phyloP scores from a whole-genome alignment of 2,888 invertebrate species.

The Pyrochroa serraticornis region DNA sequence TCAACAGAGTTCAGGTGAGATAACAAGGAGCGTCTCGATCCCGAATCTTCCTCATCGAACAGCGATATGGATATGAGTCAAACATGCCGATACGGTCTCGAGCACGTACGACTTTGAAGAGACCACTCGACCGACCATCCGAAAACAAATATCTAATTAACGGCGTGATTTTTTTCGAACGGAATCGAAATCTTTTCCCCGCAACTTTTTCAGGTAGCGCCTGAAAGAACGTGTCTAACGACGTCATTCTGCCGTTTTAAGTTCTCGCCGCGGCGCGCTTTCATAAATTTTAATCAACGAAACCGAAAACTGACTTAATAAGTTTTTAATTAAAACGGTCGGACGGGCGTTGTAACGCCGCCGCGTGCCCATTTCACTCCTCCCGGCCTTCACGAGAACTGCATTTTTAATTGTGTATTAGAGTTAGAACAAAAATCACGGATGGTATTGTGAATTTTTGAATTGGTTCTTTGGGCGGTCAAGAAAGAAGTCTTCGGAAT shows the following conservation, averaged over 20 bases:
- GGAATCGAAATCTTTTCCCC: neutral
- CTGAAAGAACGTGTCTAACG: no score
- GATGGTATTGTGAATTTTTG: no score
- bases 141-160: neutral
- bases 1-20: conserved; percentile 43
- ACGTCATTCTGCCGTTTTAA: neutral
- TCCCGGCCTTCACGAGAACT: neutral
- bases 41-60: neutral
- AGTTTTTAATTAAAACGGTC: conserved; percentile 44
- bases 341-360: conserved; percentile 21
- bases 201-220: no score
- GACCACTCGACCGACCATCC: conserved; percentile 13
- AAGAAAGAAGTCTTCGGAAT: no score
- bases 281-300: conserved; percentile 5
- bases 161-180: neutral
- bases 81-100: conserved; percentile 30
- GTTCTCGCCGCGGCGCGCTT: neutral
- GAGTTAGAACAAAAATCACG: no score
- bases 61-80: conserved; percentile 20
- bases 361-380: conserved; percentile 2
- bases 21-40: conserved; percentile 28
- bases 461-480: no score
- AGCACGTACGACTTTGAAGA: conserved; percentile 35
- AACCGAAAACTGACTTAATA: conserved; percentile 44
- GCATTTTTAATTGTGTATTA: no score